Percentiles rank a stretch among this genome's conserved stretches.
Evolutionary conservation across 2,888 invertebrate species (phyloP).

Genomic region (Chaitophorus viminalis): DNA sequence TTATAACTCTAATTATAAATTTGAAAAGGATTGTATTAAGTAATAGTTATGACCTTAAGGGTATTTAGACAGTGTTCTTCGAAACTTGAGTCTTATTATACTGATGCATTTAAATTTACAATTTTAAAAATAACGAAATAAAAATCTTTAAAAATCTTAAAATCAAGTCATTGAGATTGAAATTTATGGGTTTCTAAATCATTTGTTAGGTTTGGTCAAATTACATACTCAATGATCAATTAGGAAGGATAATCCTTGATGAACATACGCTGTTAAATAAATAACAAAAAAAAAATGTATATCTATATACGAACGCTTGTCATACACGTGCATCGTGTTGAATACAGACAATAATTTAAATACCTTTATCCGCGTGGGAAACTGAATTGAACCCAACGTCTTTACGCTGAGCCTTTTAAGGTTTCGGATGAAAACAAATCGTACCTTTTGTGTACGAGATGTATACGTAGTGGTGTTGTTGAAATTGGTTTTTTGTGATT

Average conservation of each 20-base stretch:
- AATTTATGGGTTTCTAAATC: not conserved
- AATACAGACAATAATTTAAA: not conserved
- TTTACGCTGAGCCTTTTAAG: not conserved
- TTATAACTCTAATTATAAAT: not conserved
- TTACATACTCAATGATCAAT: not conserved
- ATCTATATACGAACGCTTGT: not conserved
- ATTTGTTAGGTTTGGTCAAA: not conserved
- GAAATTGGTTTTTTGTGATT: not conserved
- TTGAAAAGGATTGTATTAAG: not conserved
- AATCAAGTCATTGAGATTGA: not conserved
- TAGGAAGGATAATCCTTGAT: not conserved
- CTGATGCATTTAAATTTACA: not conserved
- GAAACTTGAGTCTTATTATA: not conserved
- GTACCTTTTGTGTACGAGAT: not conserved
- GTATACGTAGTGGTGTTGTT: not conserved
- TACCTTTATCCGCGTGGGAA: not conserved
- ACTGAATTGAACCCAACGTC: not conserved
- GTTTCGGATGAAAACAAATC: not conserved
- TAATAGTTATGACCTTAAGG: not conserved
- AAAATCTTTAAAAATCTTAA: not conserved
- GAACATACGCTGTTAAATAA: not conserved
- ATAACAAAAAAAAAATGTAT: not conserved
- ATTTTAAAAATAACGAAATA: not conserved
- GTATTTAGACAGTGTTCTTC: not conserved
- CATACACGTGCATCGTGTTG: not conserved